A percentile compares a stretch with the other conserved stretches of the same genome.
Evolutionary conservation across 1,140 invertebrate species (phyloP).

Genomic region (Dendroctonus ponderosae): DNA sequence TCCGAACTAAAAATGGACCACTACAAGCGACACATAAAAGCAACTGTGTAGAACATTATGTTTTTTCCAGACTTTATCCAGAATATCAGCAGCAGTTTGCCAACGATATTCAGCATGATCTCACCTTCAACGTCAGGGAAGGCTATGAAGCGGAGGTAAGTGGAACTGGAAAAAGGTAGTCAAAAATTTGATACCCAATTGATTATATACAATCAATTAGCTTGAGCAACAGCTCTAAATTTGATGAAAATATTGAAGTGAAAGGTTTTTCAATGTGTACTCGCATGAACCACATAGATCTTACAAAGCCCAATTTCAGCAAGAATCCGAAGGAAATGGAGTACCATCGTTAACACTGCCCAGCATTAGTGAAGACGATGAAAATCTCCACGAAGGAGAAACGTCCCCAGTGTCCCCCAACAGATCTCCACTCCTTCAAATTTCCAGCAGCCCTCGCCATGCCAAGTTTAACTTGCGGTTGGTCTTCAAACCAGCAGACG

Average conservation of each 20-base stretch:
- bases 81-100: conserved; percentile 93
- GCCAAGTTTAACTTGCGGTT: conserved; percentile 64
- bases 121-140: conserved; percentile 92
- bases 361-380: conserved; percentile 90
- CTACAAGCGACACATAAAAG: too few relatives aligned
- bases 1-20: too few relatives aligned
- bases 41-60: neutral
- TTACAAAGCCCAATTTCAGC: conserved; percentile 46
- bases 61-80: conserved; percentile 70
- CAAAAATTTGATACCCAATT: too few relatives aligned
- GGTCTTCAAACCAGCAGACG: conserved; percentile 21
- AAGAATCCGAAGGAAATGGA: conserved; percentile 78
- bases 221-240: too few relatives aligned
- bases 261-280: neutral
- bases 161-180: too few relatives aligned
- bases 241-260: too few relatives aligned
- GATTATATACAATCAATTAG: too few relatives aligned
- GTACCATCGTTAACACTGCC: conserved; percentile 78
- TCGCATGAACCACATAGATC: neutral
- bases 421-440: conserved; percentile 56
- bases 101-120: conserved; percentile 91
- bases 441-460: conserved; percentile 62
- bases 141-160: conserved; percentile 83
- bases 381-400: conserved; percentile 73
- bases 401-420: conserved; percentile 61